Conservation (phyloP, 2,113 vertebrate species). For the Poecile atricapillus region DNA sequence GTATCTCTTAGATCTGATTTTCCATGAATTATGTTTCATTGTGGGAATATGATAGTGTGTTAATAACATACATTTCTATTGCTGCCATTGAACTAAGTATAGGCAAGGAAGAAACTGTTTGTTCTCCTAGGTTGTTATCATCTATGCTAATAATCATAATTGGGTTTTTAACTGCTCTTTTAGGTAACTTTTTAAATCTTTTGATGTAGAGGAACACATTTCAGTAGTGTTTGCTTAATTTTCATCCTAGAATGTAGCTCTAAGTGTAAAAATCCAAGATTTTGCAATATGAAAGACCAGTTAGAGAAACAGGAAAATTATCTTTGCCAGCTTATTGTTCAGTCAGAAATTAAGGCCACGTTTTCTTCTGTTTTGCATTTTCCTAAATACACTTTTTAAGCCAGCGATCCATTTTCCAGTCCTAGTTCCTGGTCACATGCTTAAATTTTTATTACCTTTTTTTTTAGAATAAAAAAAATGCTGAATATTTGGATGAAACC, state of each 20-base stretch:
- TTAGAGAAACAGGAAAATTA: neutral
- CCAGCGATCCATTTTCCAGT: neutral
- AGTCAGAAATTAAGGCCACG: neutral
- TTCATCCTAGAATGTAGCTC: neutral
- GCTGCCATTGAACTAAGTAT: neutral
- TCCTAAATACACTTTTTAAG: neutral
- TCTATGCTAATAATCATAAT: neutral
- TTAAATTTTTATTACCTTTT: neutral
- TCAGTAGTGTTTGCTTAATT: neutral
- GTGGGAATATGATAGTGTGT: neutral
- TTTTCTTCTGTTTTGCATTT: conserved; percentile 4
- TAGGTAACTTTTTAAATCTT: neutral
- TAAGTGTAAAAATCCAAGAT: neutral
- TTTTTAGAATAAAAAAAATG: neutral
- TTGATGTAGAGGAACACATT: neutral
- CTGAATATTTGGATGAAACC: neutral
- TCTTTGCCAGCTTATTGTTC: conserved; percentile 34
- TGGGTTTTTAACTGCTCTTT: neutral
- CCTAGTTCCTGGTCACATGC: neutral
- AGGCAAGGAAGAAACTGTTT: neutral
- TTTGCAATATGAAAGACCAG: neutral
- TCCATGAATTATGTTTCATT: neutral
- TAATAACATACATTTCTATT: neutral
- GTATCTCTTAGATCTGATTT: neutral
- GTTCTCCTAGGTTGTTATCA: neutral